Percentiles rank a stretch among this genome's conserved stretches.
Conservation (phyloP, 2,888 invertebrate species). For the Enchytraeus crypticus region DNA sequence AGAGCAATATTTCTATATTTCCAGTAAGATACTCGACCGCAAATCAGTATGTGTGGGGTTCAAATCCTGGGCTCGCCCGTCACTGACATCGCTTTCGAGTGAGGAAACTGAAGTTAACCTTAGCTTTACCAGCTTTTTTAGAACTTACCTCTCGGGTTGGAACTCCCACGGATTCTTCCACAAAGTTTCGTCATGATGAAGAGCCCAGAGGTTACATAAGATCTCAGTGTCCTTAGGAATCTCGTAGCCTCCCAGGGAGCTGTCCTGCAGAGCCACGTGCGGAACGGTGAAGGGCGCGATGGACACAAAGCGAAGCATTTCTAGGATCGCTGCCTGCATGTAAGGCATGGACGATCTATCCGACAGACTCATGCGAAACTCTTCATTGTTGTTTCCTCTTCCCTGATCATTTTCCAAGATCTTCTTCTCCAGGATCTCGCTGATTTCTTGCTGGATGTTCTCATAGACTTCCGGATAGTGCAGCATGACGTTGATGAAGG, state of each 20-base stretch:
- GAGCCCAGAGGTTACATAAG: slow-evolving; percentile 6
- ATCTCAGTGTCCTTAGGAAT: slow-evolving; percentile 7
- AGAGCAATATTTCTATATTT: too few relatives aligned
- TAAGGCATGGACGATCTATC: slow-evolving; percentile 5
- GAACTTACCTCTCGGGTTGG: slow-evolving; percentile 11
- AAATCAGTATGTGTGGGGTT: too few relatives aligned
- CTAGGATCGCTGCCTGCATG: slow-evolving; percentile 9
- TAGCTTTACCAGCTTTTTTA: too few relatives aligned
- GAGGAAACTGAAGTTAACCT: too few relatives aligned
- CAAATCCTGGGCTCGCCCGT: too few relatives aligned
- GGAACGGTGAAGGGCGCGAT: slow-evolving; percentile 11
- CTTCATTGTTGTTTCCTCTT: background rate
- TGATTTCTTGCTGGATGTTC: background rate
- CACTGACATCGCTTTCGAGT: too few relatives aligned
- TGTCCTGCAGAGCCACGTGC: slow-evolving; percentile 6
- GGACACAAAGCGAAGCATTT: slow-evolving; percentile 6
- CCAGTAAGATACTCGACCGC: too few relatives aligned
- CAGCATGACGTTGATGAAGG: slow-evolving; percentile 12
- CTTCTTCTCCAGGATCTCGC: background rate
- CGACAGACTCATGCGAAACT: background rate
- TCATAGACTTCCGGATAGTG: slow-evolving; percentile 1
- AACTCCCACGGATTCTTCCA: slow-evolving; percentile 9
- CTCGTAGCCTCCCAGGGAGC: background rate
- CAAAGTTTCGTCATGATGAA: slow-evolving; percentile 1
- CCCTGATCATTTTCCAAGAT: too few relatives aligned